Base-by-base conservation (phyloP, 1,140 invertebrate genomes). In the Condylostylus longicornis region DNA sequence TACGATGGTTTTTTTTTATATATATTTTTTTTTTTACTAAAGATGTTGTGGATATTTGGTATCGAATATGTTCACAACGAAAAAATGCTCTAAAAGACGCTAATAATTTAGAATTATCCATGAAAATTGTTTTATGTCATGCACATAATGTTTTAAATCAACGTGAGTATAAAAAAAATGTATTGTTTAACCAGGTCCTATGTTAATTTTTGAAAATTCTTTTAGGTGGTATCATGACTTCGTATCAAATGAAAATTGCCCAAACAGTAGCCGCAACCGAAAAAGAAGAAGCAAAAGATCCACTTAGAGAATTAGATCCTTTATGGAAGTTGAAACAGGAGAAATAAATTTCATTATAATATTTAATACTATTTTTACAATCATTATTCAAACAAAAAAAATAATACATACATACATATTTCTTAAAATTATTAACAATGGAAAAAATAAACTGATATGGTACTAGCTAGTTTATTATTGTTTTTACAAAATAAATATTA, bases 161-260 rank as follows among this genome's bases (percentile, higher is more conserved):
- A 29, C 50, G 58, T 61, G 50, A 43, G 37, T 35, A 15, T 4
- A 28, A 21, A 17, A 13, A 35, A n/a, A n/a, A n/a, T n/a, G 12
- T 4, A 8, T 28, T 17, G 20, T n/a, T n/a, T n/a, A n/a, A n/a
- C n/a, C n/a, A n/a, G n/a, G 18, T 20, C 3, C 15, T 5, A 29
- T 5, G n/a, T n/a, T n/a, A n/a, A n/a, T n/a, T n/a, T n/a, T n/a
- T n/a, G n/a, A 10, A 32, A 22, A 22, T 33, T 14, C 17, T 22
- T 33, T 3, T 19, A 58, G 57, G 51, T 30, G 58, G 58, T 41
- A 60, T 61, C 3, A 57, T 61, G 46, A 61, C 58, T 2, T 60
- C 58, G 30, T 61, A 61, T 53, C 58, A 61, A 47, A 58, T 61
- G 54, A 61, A 61, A 31, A 60, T 53, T 46, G 53, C 57, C 6